Conservation (phyloP, 2,888 invertebrate species). For the Diloba caeruleocephala region DNA sequence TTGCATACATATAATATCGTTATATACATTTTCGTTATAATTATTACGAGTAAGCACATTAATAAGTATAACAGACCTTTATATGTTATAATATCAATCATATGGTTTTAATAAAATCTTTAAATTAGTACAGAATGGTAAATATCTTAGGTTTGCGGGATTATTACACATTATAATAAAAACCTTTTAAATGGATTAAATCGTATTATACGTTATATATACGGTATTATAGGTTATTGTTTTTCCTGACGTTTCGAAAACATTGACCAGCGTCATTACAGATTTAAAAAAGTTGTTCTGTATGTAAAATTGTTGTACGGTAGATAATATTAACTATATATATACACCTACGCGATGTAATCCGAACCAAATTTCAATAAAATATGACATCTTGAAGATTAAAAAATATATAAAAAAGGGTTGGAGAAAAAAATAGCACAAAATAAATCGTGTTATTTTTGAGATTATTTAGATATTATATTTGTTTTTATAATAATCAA, state of each 20-base stretch:
- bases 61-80: conserved; percentile 55
- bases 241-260: too few relatives aligned
- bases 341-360: too few relatives aligned
- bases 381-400: conserved; percentile 20
- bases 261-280: too few relatives aligned
- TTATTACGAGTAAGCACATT: conserved; percentile 60
- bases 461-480: background rate
- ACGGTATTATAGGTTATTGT: too few relatives aligned
- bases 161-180: too few relatives aligned
- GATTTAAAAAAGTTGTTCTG: too few relatives aligned
- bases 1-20: conserved; percentile 71
- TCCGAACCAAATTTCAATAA: conserved; percentile 22
- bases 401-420: conserved; percentile 10
- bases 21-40: conserved; percentile 60
- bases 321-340: too few relatives aligned
- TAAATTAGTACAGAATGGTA: conserved; percentile 26
- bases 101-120: conserved; percentile 23
- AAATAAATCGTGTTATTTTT: conserved; percentile 7
- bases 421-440: conserved; percentile 13
- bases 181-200: too few relatives aligned
- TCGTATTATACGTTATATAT: too few relatives aligned
- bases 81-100: conserved; percentile 48
- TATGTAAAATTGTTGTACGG: too few relatives aligned
- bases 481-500: too few relatives aligned
- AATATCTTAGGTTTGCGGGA: too few relatives aligned